These are phyloP conservation scores for Acanthochromis polyacanthus DNA, from an alignment of 2,113 vertebrate species.

Conservation along the genomic window DNA sequence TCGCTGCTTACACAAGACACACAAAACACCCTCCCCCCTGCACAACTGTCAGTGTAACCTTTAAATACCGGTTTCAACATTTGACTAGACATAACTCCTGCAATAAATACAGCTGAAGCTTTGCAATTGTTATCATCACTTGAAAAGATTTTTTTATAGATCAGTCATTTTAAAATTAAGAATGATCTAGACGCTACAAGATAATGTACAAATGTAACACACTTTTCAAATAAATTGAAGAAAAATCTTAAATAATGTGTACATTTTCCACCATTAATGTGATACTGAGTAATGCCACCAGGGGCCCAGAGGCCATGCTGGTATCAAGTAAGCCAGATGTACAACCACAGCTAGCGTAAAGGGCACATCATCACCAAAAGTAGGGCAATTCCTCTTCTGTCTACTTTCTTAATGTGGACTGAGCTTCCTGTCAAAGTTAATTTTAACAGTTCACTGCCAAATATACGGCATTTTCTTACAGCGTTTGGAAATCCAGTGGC, in stretches of 20 bases:
- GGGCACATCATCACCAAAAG: slow-evolving; percentile 60
- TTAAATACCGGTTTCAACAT: slow-evolving; percentile 5
- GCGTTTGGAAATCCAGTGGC: slow-evolving; percentile 1
- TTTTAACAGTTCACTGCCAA: slow-evolving; percentile 27
- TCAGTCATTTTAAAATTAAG: not conserved
- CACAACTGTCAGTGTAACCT: slow-evolving; percentile 28
- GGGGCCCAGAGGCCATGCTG: slow-evolving; percentile 17
- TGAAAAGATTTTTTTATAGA: too few relatives aligned
- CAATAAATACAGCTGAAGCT: not conserved
- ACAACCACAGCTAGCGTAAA: slow-evolving; percentile 45
- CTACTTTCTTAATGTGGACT: slow-evolving; percentile 37
- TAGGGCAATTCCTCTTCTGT: slow-evolving; percentile 44
- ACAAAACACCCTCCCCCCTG: slow-evolving; percentile 21
- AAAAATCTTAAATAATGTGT: not conserved
- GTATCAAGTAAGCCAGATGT: slow-evolving; percentile 18
- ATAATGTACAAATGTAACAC: not conserved
- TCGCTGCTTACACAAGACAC: not conserved
- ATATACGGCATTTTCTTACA: slow-evolving; percentile 6
- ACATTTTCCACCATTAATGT: slow-evolving; percentile 13
- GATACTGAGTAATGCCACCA: slow-evolving; percentile 31
- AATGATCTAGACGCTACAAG: not conserved
- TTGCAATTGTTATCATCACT: not conserved
- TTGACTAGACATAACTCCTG: not conserved
- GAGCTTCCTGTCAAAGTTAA: slow-evolving; percentile 36
- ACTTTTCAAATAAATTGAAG: not conserved